Evolutionary conservation across 2,113 vertebrate species (phyloP), one percentile per base, ranked within the genome.

Genomic region (Pelobates fuscus): DNA sequence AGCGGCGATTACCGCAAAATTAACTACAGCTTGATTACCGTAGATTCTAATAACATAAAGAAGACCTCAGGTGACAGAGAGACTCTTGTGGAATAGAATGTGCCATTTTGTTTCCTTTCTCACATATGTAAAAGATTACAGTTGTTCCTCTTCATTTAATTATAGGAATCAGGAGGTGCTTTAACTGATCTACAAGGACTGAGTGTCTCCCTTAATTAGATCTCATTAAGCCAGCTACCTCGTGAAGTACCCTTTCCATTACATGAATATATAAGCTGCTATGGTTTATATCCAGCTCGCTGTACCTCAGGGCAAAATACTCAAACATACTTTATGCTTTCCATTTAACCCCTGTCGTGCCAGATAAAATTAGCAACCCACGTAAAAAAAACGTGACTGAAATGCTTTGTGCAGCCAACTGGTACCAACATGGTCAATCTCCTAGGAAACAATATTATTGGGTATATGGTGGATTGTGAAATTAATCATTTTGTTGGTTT

Each of bases 211-310:
- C 14, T 54, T 57, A 69, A 57, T 57, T 58, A 57, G 12, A 41
- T 69, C 17, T 30, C 52, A 69, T 69, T 69, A 69, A 69, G 67
- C 49, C 55, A 23, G 27, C 41, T 69, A 41, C 27, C 52, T 58
- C 67, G 20, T 69, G 57, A 69, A 69, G 67, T 17, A 37, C 23
- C 32, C 37, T n/a, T 26, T 27, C 44, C 44, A 67, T 54, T 67
- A 20, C 11, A 15, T 8, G 67, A 18, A 57, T 32, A 17, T 29
- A 57, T 57, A 37, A 57, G 8, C 30, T 12, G n/a, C 8, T n/a
- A 41, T 41, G 37, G 17, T 12, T 49, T 49, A 17, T 17, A 49
- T 17, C 8, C 4, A 4, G 30, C 30, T 4, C 30, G 4, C 30
- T 10, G 30, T 10, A 32, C 30, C 30, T 4, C 4, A 32, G 30